Percentiles rank a stretch among this genome's conserved stretches.
phyloP scores from a whole-genome alignment of 2,888 invertebrate genomes.

The Melieria omissa region DNA sequence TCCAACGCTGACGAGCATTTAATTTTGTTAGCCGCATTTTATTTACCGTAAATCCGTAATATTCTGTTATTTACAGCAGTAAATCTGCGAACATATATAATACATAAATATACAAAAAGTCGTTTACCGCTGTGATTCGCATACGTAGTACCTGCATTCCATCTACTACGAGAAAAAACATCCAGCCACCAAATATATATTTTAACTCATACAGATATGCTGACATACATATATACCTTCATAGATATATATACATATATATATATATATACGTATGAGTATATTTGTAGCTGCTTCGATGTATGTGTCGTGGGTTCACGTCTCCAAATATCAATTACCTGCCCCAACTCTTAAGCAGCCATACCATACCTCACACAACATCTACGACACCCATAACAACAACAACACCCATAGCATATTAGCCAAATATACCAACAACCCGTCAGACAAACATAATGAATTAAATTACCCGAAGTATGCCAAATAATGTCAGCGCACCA shows the following conservation, averaged over 20 bases:
- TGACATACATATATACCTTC: not conserved
- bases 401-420: too few species aligned
- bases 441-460: too few species aligned
- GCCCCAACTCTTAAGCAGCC: not conserved
- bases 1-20: too few species aligned
- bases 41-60: too few species aligned
- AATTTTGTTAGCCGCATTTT: too few species aligned
- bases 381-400: not conserved
- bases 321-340: not conserved
- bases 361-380: not conserved
- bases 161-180: not conserved
- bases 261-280: not conserved
- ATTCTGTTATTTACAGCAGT: too few species aligned
- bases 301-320: not conserved
- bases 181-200: slow-evolving; percentile 8
- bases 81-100: not conserved
- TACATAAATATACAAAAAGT: not conserved
- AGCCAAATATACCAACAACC: too few species aligned
- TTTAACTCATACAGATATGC: not conserved
- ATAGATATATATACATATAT: not conserved
- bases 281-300: not conserved
- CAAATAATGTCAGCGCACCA: too few species aligned
- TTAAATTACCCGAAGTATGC: too few species aligned
- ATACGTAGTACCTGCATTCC: not conserved
- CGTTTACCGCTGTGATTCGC: not conserved